Percentiles rank a stretch among this genome's conserved stretches.
These are phyloP conservation scores for Synodontis membranacea DNA, from an alignment of 2,113 vertebrate species.

Conservation along the genomic window DNA sequence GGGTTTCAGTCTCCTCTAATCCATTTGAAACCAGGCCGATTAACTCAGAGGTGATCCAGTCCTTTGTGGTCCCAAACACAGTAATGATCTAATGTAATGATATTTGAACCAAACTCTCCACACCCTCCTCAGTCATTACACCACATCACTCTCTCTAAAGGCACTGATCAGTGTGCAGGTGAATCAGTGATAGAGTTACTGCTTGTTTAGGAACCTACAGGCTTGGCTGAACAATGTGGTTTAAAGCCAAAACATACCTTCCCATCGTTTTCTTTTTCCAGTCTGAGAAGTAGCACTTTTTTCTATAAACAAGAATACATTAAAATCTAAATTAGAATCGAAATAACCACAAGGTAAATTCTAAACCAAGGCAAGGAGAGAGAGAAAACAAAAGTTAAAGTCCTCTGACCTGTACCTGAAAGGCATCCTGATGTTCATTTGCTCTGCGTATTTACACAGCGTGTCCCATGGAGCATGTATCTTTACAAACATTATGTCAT, in stretches of 20 bases:
- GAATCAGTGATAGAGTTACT: background rate
- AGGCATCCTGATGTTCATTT: slow-evolving; percentile 98
- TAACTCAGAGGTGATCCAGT: slow-evolving; percentile 17
- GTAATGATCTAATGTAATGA: background rate
- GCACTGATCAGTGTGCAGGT: background rate
- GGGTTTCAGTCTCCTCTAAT: slow-evolving; percentile 13
- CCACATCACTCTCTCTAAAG: background rate
- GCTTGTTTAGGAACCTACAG: background rate
- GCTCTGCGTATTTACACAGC: slow-evolving; percentile 95
- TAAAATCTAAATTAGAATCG: background rate
- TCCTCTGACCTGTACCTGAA: slow-evolving; percentile 82
- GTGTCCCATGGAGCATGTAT: slow-evolving; percentile 95
- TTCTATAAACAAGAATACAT: slow-evolving; percentile 75
- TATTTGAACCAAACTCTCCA: background rate
- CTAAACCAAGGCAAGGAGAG: background rate
- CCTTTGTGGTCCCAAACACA: background rate
- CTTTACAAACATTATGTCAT: slow-evolving; percentile 98
- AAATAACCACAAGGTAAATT: background rate
- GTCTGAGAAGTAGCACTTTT: slow-evolving; percentile 96
- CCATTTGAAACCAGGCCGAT: slow-evolving; percentile 28
- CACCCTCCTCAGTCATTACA: background rate
- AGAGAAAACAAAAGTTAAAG: background rate
- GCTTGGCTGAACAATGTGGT: background rate
- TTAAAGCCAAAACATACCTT: slow-evolving; percentile 78
- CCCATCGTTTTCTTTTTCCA: slow-evolving; percentile 90